Evolutionary conservation across 2,888 invertebrate species (phyloP), one percentile per base, ranked within the genome.

Genomic region (Leptopilina myrica): DNA sequence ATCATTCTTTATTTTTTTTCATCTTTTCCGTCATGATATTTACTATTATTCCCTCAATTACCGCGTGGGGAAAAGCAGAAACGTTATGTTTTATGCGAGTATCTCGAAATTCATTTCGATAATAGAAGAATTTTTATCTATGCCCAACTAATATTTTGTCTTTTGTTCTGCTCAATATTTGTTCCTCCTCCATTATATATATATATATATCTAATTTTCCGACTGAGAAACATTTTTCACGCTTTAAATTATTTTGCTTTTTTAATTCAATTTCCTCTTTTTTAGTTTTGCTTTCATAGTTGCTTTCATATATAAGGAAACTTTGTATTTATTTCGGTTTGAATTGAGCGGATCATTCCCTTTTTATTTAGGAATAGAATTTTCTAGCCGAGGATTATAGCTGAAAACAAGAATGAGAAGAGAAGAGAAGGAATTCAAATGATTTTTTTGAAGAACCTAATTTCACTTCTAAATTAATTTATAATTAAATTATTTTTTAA

Each of bases 11-110:
- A 7, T 56, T 20, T 59, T 76, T 79, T 14, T 40, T 33, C 66
- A n/a, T 78, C 26, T 56, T 43, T 69, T 26, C 75, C 64, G 53
- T 75, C 64, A 15, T 56, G 56, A 62, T 76, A 65, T 78, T 78
- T 59, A 53, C 78, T 43, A 66, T 66, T 78, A n/a, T 56, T 33
- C 26, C 56, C 11, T 33, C n/a, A 56, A 56, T 40, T 15, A 53
- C n/a, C 53, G 53, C 14, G 79, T 75, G 80, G 80, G 79, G 79
- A 83, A 79, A 49, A 4, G 4, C 59, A 64, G 69, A 79, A 80
- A 80, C 69, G 62, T 69, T 76, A 80, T 62, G 65, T 67, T 77
- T 78, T 40, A 73, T 56, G 65, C 62, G 14, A 20, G 59, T 9
- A 56, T n/a, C 56, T 73, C 26, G 53, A 73, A 56, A 53, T 33